Evolutionary conservation across 1,140 invertebrate genomes (phyloP).

Genomic region (Spodoptera litura): DNA sequence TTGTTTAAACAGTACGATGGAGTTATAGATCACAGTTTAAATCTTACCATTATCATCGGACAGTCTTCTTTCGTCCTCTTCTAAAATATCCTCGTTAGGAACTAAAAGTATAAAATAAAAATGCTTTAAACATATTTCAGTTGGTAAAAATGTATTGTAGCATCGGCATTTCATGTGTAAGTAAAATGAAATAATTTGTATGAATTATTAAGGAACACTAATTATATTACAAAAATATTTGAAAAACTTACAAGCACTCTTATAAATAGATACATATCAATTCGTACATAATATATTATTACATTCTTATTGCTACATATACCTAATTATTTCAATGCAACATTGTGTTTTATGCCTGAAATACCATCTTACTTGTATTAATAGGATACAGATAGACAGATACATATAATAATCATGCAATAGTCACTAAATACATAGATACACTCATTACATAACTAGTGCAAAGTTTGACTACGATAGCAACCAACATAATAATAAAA

Average conservation of each 20-base stretch:
- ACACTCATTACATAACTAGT: background rate
- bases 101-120: slow-evolving; percentile 72
- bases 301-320: too few species aligned
- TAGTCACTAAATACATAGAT: slow-evolving; percentile 25
- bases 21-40: background rate
- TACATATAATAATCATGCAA: slow-evolving; percentile 16
- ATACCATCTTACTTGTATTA: too few species aligned
- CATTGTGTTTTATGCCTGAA: too few species aligned
- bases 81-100: slow-evolving; percentile 84
- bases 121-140: slow-evolving; percentile 6
- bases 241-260: too few species aligned
- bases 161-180: background rate
- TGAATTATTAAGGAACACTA: too few species aligned
- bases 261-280: too few species aligned
- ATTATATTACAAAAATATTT: too few species aligned
- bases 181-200: too few species aligned
- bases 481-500: slow-evolving; percentile 21
- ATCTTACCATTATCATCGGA: slow-evolving; percentile 81
- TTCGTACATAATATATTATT: too few species aligned
- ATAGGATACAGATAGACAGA: background rate
- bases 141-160: background rate
- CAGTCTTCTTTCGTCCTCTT: slow-evolving; percentile 83
- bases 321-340: too few species aligned
- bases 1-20: too few species aligned
- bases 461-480: slow-evolving; percentile 3